A percentile compares a stretch with the other conserved stretches of the same genome.
phyloP scores from a whole-genome alignment of 2,888 invertebrate species.

The Eupithecia centaureata region DNA sequence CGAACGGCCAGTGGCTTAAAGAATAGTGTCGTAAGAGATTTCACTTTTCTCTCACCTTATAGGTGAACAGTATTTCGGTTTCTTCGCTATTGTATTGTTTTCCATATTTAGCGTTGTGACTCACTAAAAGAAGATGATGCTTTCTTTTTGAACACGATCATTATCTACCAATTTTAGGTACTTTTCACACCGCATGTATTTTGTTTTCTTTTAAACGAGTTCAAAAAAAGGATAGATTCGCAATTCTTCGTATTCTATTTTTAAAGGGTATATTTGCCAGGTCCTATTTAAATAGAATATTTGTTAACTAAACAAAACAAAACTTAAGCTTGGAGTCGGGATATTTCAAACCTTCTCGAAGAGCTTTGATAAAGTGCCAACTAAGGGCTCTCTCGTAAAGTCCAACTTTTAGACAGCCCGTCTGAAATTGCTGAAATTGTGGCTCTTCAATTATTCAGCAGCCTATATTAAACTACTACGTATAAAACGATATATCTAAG shows the following conservation, averaged over 20 bases:
- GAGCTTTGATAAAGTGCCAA: not conserved
- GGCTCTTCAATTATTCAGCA: not conserved
- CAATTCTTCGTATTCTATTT: too few relatives aligned
- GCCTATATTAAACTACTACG: too few relatives aligned
- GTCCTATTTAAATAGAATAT: too few relatives aligned
- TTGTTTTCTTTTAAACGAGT: too few relatives aligned
- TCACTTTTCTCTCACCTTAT: conserved; percentile 68
- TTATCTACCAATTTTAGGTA: not conserved
- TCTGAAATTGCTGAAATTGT: not conserved
- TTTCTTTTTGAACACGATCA: conserved; percentile 13
- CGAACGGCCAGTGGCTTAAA: conserved; percentile 38
- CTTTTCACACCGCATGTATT: not conserved
- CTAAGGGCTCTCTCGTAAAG: not conserved
- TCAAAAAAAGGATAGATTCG: too few relatives aligned
- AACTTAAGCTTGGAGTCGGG: not conserved
- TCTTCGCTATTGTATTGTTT: conserved; percentile 48
- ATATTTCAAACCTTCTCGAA: not conserved
- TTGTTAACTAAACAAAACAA: not conserved
- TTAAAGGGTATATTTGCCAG: too few relatives aligned
- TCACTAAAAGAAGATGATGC: conserved; percentile 18
- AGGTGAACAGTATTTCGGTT: conserved; percentile 53
- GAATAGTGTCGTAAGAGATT: conserved; percentile 59
- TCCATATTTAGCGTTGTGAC: conserved; percentile 29
- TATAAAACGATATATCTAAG: too few relatives aligned
- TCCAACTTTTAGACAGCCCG: not conserved